Conservation (phyloP, 1,140 invertebrate genomes). For the Monochamus saltuarius region DNA sequence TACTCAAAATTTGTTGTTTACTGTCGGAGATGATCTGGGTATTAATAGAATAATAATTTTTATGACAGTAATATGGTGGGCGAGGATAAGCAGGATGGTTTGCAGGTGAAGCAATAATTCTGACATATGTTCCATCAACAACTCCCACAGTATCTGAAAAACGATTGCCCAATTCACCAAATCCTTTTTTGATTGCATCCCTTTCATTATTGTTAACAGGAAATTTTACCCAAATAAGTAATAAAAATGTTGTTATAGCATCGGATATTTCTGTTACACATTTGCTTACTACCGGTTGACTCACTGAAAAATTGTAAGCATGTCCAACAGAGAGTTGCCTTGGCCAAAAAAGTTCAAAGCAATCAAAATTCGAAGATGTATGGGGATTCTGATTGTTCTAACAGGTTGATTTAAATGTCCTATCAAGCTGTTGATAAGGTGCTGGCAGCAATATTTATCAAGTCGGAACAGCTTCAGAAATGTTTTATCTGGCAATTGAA, state of each 20-base stretch:
- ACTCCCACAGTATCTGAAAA: not conserved
- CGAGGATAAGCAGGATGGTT: not conserved
- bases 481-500: too few species aligned
- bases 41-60: slow-evolving; percentile 4
- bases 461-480: too few species aligned
- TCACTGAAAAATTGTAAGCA: not conserved
- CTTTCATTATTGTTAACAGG: not conserved
- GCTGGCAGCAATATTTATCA: too few species aligned
- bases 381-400: not conserved
- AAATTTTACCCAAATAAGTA: not conserved
- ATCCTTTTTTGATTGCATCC: not conserved
- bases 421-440: too few species aligned
- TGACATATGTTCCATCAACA: not conserved
- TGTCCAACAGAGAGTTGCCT: not conserved
- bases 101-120: not conserved
- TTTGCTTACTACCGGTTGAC: not conserved
- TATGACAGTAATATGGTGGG: not conserved
- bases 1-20: not conserved
- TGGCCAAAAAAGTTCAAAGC: slow-evolving; percentile 3
- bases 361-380: not conserved
- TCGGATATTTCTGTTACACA: not conserved
- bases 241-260: not conserved
- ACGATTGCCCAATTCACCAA: not conserved
- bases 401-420: too few species aligned
- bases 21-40: slow-evolving; percentile 1